Evolutionary conservation across 92 coral and sea anemone species (phyloP).

Genomic region (Desmophyllum pertusum): DNA sequence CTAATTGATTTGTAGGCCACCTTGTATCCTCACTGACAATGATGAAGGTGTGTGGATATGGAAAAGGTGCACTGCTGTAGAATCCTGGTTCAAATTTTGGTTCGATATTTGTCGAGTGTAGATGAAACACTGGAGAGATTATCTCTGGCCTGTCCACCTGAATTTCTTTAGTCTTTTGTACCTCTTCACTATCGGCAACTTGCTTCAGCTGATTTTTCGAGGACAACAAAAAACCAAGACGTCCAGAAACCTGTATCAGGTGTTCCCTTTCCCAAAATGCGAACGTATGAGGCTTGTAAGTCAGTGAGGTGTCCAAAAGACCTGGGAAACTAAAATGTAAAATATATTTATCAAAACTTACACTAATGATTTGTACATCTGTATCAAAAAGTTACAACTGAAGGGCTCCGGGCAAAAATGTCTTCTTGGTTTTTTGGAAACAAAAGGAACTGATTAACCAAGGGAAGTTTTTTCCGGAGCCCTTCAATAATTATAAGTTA

Average conservation of each 20-base stretch:
- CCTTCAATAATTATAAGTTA: too few relatives aligned
- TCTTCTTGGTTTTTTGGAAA: too few relatives aligned
- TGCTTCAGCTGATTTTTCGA: constrained; percentile 69
- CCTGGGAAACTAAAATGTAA: constrained; percentile 71
- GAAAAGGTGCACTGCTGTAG: constrained; percentile 72
- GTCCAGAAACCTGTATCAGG: constrained; percentile 74
- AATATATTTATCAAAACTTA: neutral
- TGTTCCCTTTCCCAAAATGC: constrained; percentile 78
- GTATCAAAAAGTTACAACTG: too few relatives aligned
- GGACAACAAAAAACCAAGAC: constrained; percentile 82
- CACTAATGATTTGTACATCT: neutral
- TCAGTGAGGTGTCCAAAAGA: constrained; percentile 69
- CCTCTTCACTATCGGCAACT: constrained; percentile 56
- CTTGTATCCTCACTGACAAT: constrained; percentile 75
- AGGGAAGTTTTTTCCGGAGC: too few relatives aligned
- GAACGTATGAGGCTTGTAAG: constrained; percentile 82
- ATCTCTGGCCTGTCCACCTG: constrained; percentile 70
- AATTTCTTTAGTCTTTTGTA: constrained; percentile 57
- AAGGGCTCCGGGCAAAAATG: too few relatives aligned
- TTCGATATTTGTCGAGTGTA: constrained; percentile 66
- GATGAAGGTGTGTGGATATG: constrained; percentile 82
- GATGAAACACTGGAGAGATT: constrained; percentile 90
- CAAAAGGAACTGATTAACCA: too few relatives aligned
- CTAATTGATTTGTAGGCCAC: constrained; percentile 78
- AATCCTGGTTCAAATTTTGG: constrained; percentile 83